These are phyloP conservation scores for Oegoconia quadripuncta DNA, from an alignment of 2,888 invertebrate species.

Conservation along the genomic window DNA sequence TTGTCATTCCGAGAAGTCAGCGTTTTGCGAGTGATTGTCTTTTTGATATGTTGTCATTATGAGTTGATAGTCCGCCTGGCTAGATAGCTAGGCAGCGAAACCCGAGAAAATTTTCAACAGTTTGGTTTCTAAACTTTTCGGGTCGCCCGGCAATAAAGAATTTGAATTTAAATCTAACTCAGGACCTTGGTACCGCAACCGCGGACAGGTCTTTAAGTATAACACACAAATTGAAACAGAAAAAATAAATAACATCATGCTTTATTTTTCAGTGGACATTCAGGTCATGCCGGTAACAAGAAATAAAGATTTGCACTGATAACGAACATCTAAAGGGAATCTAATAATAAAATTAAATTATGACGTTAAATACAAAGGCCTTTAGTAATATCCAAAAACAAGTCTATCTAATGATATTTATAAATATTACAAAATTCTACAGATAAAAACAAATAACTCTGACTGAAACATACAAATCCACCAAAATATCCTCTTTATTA, in stretches of 20 bases:
- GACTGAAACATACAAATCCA: neutral
- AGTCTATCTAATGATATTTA: neutral
- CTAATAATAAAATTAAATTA: conserved; percentile 2
- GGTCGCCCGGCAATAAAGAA: too few species aligned
- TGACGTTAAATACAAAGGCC: neutral
- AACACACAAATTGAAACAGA: neutral
- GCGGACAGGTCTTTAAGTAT: too few species aligned
- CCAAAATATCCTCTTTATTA: neutral
- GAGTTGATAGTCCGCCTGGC: too few species aligned
- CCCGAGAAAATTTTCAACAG: too few species aligned
- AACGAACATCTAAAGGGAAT: conserved; percentile 9
- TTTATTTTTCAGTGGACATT: conserved; percentile 10
- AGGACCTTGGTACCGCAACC: too few species aligned
- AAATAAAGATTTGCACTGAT: conserved; percentile 10
- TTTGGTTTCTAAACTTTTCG: too few species aligned
- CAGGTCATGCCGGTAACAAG: neutral
- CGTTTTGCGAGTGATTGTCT: too few species aligned
- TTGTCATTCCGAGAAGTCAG: too few species aligned
- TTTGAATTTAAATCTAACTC: too few species aligned
- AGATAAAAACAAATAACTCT: neutral
- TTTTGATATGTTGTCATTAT: too few species aligned
- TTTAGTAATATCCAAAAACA: neutral
- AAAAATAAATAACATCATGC: neutral
- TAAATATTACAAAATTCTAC: conserved; percentile 1
- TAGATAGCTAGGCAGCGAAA: too few species aligned